These are phyloP conservation scores for Parnassius smintheus DNA, from an alignment of 2,888 invertebrate genomes.

Conservation along the genomic window DNA sequence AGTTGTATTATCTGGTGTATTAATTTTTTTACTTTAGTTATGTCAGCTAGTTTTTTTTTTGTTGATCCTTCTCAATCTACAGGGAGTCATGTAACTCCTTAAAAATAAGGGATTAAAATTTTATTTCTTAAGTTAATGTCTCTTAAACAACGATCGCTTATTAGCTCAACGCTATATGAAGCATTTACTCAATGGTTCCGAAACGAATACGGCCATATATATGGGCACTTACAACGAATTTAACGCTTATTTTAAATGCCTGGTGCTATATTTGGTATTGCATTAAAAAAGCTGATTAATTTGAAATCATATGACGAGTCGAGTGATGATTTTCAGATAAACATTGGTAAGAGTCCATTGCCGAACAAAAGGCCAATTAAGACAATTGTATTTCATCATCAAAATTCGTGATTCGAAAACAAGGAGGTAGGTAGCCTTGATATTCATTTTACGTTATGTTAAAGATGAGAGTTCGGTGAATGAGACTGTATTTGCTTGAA, in stretches of 20 bases:
- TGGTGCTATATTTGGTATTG: background rate
- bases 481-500: conserved; percentile 23
- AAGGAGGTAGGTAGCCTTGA: conserved; percentile 17
- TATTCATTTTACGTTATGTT: conserved; percentile 24
- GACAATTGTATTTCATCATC: conserved; percentile 24
- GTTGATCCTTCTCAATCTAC: background rate
- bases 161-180: conserved; percentile 8
- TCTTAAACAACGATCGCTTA: conserved; percentile 15
- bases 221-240: conserved; percentile 18
- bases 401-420: conserved; percentile 20
- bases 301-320: conserved; percentile 4
- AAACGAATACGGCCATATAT: conserved; percentile 14
- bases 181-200: conserved; percentile 12
- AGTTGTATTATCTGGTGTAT: conserved; percentile 2
- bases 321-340: conserved; percentile 25
- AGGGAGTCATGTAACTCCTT: background rate
- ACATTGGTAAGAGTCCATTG: conserved; percentile 5
- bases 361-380: conserved; percentile 27
- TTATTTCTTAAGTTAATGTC: conserved; percentile 12
- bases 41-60: conserved; percentile 1
- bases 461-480: conserved; percentile 11
- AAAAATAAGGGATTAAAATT: conserved; percentile 12
- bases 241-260: conserved; percentile 15
- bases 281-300: conserved; percentile 16
- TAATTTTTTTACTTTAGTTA: conserved; percentile 8